Percentiles rank a stretch among this genome's conserved stretches.
phyloP scores from a whole-genome alignment of 2,797 vertebrate genomes.

The Esox masquinongy region DNA sequence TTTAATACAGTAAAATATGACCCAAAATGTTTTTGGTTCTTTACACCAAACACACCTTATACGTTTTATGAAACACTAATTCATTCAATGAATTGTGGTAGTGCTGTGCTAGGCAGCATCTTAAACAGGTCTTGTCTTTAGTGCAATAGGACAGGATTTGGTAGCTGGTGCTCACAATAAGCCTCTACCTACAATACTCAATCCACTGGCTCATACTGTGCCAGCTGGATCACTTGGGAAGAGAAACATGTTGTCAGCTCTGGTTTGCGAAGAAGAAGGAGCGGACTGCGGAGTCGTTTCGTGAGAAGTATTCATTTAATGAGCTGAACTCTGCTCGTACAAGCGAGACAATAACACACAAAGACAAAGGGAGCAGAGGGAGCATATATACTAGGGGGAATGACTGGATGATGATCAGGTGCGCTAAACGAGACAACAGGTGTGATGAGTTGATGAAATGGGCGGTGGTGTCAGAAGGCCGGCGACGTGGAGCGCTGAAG shows the following conservation, averaged over 20 bases:
- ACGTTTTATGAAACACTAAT: background rate
- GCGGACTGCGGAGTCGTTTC: no score
- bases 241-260: background rate
- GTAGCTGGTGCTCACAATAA: conserved; percentile 13
- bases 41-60: background rate
- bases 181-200: background rate
- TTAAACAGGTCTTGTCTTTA: conserved; percentile 3
- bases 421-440: no score
- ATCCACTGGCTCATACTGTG: conserved; percentile 1
- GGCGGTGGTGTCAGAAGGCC: no score
- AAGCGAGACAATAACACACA: no score
- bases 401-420: no score
- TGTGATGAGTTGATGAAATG: no score
- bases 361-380: no score
- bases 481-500: no score
- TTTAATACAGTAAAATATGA: background rate
- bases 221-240: background rate
- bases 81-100: background rate
- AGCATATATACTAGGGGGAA: no score
- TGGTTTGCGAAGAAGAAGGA: background rate
- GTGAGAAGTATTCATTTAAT: no score
- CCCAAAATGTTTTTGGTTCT: no score
- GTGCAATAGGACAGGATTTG: conserved; percentile 12
- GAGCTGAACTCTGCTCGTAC: no score
- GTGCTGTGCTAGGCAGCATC: background rate